Evolutionary conservation across 1,140 invertebrate species (phyloP), one percentile per base, ranked within the genome.

Genomic region (Arion vulgaris): DNA sequence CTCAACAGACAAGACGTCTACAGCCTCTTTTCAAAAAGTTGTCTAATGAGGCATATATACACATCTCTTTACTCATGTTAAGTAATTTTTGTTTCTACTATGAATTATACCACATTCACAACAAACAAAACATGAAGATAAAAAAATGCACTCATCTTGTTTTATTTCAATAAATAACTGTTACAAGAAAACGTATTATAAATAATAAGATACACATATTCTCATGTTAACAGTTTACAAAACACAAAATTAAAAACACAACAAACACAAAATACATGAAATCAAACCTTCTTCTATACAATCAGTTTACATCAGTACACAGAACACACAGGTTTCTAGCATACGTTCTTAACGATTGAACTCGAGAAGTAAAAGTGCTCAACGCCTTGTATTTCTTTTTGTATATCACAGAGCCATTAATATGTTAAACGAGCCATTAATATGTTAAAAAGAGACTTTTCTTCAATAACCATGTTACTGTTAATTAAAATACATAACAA

Each of bases 41-140:
- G 74, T 76, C 74, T 53, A 76, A 76, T 76, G 74, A 76, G 74
- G 74, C 74, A n/a, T 41, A 36, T 36, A 32, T 72, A n/a, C n/a
- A n/a, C n/a, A 23, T 19, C 5, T 32, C 1, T 5, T 23, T 71
- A 38, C 38, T 39, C 9, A 36, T 39, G 71, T 7, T 32, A 2
- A 45, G 5, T 41, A 13, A 36, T 5, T 36, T 17, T 39, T n/a
- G n/a, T n/a, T 41, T 74, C 41, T 74, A 34, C 15, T 13, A 2
- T 57, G 74, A 51, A 11, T 19, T 76, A 26, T 53, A 19, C 28
- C n/a, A 9, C 1, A 76, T 26, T 15, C 38, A 75, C 28, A 66
- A 66, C 28, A 66, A 66, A 66, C 28, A 66, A n/a, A 66, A 32
- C 62, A 66, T n/a, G n/a, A 57, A 76, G 19, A 32, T 51, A 32